phyloP scores from a whole-genome alignment of 2,113 vertebrate genomes.

The Potamarius usumacintae region DNA sequence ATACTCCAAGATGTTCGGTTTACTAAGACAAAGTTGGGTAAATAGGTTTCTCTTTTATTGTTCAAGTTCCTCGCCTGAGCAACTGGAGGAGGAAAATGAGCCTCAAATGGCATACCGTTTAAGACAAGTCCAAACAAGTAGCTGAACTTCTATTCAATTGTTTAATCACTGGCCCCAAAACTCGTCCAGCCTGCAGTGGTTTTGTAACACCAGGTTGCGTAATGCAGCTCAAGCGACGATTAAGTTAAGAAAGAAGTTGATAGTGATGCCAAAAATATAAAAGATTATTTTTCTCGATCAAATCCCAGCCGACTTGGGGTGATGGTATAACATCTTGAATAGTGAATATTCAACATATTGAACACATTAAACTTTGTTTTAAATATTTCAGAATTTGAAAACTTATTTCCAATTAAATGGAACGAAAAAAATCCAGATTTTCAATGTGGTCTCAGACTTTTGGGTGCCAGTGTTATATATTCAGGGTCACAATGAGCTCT shows the following conservation, averaged over 20 bases:
- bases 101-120: neutral
- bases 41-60: neutral
- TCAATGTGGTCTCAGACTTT: neutral
- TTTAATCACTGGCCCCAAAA: neutral
- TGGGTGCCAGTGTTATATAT: neutral
- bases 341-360: neutral
- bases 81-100: too few species aligned
- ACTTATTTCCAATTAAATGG: too few species aligned
- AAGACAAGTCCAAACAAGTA: constrained; percentile 4
- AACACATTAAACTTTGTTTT: neutral
- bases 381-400: neutral
- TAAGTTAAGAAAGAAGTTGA: neutral
- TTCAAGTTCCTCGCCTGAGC: too few species aligned
- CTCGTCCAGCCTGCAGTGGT: neutral
- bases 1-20: neutral
- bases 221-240: neutral
- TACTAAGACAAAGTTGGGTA: too few species aligned
- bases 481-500: neutral
- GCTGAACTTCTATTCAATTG: neutral
- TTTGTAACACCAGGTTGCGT: neutral
- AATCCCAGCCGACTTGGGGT: too few species aligned
- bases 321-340: neutral
- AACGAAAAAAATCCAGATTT: too few species aligned
- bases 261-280: neutral
- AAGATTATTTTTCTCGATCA: neutral